Evolutionary conservation across 2,113 vertebrate species (phyloP), one percentile per base, ranked within the genome.

Genomic region (Misgurnus mizolepis): DNA sequence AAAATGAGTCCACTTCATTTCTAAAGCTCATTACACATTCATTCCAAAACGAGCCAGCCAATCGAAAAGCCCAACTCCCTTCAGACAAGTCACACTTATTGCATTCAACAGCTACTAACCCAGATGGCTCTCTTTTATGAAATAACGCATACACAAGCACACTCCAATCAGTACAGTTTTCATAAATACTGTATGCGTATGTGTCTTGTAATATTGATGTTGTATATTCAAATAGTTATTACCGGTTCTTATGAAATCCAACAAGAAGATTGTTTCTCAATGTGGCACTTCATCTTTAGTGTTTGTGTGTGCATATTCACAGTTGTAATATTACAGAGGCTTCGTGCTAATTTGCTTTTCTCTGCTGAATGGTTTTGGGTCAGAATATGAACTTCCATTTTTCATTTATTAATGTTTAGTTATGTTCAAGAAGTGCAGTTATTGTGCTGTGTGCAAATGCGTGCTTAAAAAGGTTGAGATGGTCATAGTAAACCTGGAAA

Each of bases 1-100:
- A 74, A 74, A 74, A 61, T 15, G n/a, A 61, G 40, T 45, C 55
- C 69, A 70, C 14, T 27, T 55, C 2, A 56, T 72, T 56, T 72
- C 39, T 72, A 9, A 43, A 56, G n/a, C n/a, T 60, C 70, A 75
- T 61, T 45, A 62, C 7, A 75, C 4, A 75, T 75, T 11, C 72
- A 61, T 34, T 49, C 12, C 22, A 56, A 34, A 75, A 47, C 17
- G 6, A 49, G 18, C 18, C 58, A 75, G 58, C 22, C 43, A 34
- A 47, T 62, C 56, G 47, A 15, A 58, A 58, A 74, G 7, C 58
- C 11, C 5, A 2, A 47, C 18, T 41, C 14, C 41, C 58, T 5
- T 34, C 40, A 75, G 43, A 49, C 72, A 40, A 47, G 45, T 47
- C 61, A 47, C 56, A 47, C 43, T 47, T 53, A 41, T 43, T 58